Evolutionary conservation across 2,888 invertebrate species (phyloP).

Genomic region (Axea sp.): DNA sequence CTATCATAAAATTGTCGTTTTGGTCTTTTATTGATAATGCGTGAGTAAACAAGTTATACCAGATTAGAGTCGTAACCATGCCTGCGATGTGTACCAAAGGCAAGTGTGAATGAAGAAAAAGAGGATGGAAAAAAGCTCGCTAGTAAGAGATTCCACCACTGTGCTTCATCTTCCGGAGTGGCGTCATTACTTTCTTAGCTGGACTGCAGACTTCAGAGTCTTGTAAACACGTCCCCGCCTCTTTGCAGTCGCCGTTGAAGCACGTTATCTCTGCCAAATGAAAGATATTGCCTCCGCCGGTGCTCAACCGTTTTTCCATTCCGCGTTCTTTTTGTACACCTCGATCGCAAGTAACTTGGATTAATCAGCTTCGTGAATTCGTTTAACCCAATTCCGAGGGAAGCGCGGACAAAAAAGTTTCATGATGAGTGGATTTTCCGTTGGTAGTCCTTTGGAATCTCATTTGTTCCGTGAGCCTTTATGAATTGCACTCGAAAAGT

Average conservation of each 20-base stretch:
- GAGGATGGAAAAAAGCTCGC: constrained; percentile 44
- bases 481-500: constrained; percentile 42
- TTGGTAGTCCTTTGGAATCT: constrained; percentile 8
- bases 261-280: constrained; percentile 53
- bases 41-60: constrained; percentile 75
- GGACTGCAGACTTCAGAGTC: constrained; percentile 55
- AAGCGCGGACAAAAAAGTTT: constrained; percentile 4
- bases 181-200: constrained; percentile 72
- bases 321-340: too few species aligned
- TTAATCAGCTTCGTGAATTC: constrained; percentile 55
- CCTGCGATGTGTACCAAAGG: constrained; percentile 44
- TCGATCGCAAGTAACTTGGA: constrained; percentile 50
- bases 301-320: constrained; percentile 9
- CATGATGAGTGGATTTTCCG: constrained; percentile 12
- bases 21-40: constrained; percentile 69
- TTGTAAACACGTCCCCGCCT: constrained; percentile 60
- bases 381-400: constrained; percentile 39
- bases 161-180: constrained; percentile 76
- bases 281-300: constrained; percentile 51
- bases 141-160: constrained; percentile 48
- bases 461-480: constrained; percentile 35
- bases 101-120: constrained; percentile 27
- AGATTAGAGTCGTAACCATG: constrained; percentile 56
- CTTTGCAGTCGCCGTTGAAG: constrained; percentile 3
- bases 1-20: constrained; percentile 38